Base-by-base conservation (phyloP, 2,113 vertebrate genomes). In the Oreocharis arfaki region DNA sequence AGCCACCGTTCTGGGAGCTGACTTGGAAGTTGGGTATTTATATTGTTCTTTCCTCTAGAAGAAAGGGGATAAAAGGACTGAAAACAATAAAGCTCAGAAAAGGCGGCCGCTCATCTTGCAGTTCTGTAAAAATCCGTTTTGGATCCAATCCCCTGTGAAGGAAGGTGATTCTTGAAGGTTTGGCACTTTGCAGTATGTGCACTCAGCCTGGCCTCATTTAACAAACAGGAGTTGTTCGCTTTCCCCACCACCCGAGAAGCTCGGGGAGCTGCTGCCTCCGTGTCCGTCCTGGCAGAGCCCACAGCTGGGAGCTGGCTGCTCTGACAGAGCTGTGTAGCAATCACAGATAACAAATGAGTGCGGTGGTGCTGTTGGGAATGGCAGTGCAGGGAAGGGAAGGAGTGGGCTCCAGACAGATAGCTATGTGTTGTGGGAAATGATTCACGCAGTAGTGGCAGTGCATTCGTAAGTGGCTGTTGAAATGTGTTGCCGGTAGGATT, bases 401-500 rank as follows among this genome's bases (percentile, higher is more conserved):
- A 90, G 55, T 21, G 10, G 63, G 33, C 85, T 83, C 65, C 74
- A 56, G 95, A 87, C 15, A 96, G 93, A 67, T 63, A 89, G 85
- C 77, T 44, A 16, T 12, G 50, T 97, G 92, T 95, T 95, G 87
- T 49, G 94, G 77, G 90, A 96, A 93, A 69, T 73, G 67, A 91
- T 95, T 91, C 84, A 26, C 67, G 47, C 35, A 7, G 70, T 15
- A 26, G 74, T 84, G 90, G 60, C 71, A 75, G 57, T 26, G 57
- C 68, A 39, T 89, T 95, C 5, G 4, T 95, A 95, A 98, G 96
- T 96, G 95, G 93, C 92, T 97, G 90, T 93, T 97, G 97, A 98
- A 97, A 97, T 79, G 92, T 96, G 84, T 70, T 93, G 65, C 85
- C 97, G 92, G 71, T 76, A 74, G 96, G 83, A 96, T 96, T 96